A percentile compares a stretch with the other conserved stretches of the same genome.
Evolutionary conservation across 2,888 invertebrate genomes (phyloP).

Genomic region (Mantis religiosa): DNA sequence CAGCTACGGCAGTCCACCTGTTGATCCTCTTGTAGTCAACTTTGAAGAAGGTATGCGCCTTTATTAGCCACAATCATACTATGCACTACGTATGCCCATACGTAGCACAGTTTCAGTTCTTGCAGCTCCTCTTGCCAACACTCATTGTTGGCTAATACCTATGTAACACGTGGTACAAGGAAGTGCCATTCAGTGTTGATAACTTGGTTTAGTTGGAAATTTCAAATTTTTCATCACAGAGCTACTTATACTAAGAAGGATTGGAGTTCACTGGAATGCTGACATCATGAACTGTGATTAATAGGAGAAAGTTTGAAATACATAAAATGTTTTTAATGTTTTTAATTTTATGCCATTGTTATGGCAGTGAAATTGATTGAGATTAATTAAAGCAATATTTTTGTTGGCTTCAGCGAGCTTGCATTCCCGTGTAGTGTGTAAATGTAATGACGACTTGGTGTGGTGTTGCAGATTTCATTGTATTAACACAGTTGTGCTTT

Average conservation of each 20-base stretch:
- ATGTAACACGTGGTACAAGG: neutral
- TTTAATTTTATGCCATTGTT: neutral
- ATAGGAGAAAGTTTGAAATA: neutral
- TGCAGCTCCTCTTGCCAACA: slow-evolving; percentile 1
- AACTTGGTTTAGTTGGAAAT: slow-evolving; percentile 6
- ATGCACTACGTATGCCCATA: slow-evolving; percentile 3
- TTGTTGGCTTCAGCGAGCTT: neutral
- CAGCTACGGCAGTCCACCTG: slow-evolving; percentile 45
- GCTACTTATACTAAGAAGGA: neutral
- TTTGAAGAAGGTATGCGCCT: slow-evolving; percentile 81
- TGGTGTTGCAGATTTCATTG: neutral
- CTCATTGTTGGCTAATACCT: neutral
- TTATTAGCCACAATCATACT: slow-evolving; percentile 50
- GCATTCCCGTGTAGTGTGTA: neutral
- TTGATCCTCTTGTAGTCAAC: slow-evolving; percentile 70
- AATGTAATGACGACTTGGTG: neutral
- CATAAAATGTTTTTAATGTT: neutral
- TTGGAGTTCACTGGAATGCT: neutral
- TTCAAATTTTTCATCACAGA: neutral
- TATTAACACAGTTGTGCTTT: neutral
- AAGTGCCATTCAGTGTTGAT: slow-evolving; percentile 22
- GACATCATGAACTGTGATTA: neutral
- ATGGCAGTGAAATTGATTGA: neutral
- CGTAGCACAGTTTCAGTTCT: slow-evolving; percentile 8
- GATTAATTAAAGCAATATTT: neutral